phyloP scores from a whole-genome alignment of 1,140 invertebrate species.

The Bombus vancouverensis region DNA sequence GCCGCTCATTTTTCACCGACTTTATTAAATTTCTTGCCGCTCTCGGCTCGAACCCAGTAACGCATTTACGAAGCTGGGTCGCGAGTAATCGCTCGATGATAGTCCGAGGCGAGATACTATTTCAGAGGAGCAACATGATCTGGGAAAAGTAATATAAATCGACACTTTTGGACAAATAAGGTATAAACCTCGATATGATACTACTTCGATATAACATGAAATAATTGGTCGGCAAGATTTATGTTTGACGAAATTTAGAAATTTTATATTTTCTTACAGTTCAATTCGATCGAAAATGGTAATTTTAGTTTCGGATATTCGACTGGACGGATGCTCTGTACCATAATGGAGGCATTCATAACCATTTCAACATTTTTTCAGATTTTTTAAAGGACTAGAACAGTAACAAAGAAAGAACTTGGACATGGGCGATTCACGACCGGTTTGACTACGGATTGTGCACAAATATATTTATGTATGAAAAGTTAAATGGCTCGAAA shows the following conservation, averaged over 20 bases:
- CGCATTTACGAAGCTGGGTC: constrained; percentile 8
- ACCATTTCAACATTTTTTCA: not conserved
- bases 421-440: not conserved
- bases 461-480: not conserved
- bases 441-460: not conserved
- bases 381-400: not conserved
- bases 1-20: constrained; percentile 20
- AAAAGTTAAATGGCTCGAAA: not conserved
- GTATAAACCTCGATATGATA: not conserved
- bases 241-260: not conserved
- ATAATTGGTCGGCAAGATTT: no score
- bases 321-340: not conserved
- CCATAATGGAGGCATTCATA: not conserved
- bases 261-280: not conserved
- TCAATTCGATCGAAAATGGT: not conserved
- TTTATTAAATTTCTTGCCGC: constrained; percentile 24
- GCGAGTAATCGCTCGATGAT: constrained; percentile 12
- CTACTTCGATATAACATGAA: not conserved
- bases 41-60: not conserved
- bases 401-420: not conserved
- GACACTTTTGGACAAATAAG: not conserved
- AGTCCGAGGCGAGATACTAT: not conserved
- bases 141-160: not conserved
- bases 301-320: not conserved
- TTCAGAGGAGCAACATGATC: no score